These are phyloP conservation scores for Latheticus oryzae DNA, from an alignment of 2,888 invertebrate genomes.

Conservation along the genomic window DNA sequence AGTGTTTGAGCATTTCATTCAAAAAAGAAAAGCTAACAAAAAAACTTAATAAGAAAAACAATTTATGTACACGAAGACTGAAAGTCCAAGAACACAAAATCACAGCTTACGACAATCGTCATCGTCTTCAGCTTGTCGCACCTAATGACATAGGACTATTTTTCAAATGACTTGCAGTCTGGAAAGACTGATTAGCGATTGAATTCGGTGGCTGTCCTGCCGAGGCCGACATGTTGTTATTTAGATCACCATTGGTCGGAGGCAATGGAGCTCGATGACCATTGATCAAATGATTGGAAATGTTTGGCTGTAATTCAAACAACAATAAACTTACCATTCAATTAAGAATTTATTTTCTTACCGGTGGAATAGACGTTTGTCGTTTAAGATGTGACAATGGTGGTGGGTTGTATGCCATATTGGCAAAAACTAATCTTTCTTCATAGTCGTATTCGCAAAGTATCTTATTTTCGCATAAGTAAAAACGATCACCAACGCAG, in stretches of 20 bases:
- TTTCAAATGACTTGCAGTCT: slow-evolving; percentile 66
- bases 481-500: slow-evolving; percentile 97
- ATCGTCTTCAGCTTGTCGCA: slow-evolving; percentile 73
- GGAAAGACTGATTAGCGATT: slow-evolving; percentile 68
- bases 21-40: slow-evolving; percentile 35
- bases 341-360: too few species aligned
- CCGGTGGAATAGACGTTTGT: slow-evolving; percentile 75
- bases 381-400: slow-evolving; percentile 84
- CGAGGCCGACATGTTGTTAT: slow-evolving; percentile 75
- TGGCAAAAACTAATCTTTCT: slow-evolving; percentile 93
- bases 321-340: too few species aligned
- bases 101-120: slow-evolving; percentile 60
- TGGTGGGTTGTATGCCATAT: slow-evolving; percentile 91
- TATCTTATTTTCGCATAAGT: slow-evolving; percentile 97
- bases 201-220: slow-evolving; percentile 62
- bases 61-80: slow-evolving; percentile 35
- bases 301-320: slow-evolving; percentile 61
- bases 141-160: slow-evolving; percentile 69
- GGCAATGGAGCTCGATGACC: slow-evolving; percentile 63
- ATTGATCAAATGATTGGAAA: slow-evolving; percentile 68
- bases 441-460: slow-evolving; percentile 98
- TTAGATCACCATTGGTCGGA: slow-evolving; percentile 71
- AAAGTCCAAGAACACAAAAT: slow-evolving; percentile 23
- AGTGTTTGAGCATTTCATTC: slow-evolving; percentile 39
- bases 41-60: slow-evolving; percentile 15